Evolutionary conservation across 2,888 invertebrate genomes (phyloP), one percentile per base, ranked within the genome.

Genomic region (Eupithecia insigniata): DNA sequence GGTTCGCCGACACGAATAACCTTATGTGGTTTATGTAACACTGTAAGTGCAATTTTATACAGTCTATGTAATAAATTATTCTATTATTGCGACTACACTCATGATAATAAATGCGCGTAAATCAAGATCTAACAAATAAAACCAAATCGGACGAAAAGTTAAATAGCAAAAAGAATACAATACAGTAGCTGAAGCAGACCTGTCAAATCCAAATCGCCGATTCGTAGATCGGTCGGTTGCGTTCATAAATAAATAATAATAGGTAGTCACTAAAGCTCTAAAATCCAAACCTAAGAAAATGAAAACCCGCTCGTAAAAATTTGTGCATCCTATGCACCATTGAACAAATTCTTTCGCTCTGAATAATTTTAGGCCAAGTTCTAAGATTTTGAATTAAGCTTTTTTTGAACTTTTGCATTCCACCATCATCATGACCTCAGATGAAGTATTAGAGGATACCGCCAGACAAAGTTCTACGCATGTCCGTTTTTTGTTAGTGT

Each of bases 21-120:
- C 82, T 82, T 87, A 83, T 89, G 88, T 83, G 84, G 91, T 93
- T 93, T 93, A 93, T 93, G 88, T 93, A 94, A 93, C 92, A 92
- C 91, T 91, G 89, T 81, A 89, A 92, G 87, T 92, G 89, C 90
- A 90, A 89, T 89, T 84, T 80, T 76, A 81, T 85, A 85, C 83
- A 81, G 83, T 81, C 84, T 89, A 88, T 82, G 78, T 79, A 80
- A 84, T 81, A 79, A 86, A 82, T 85, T 81, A 89, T 84, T 78
- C 88, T 90, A 90, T 83, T 81, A 76, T 83, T 84, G 87, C 79
- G 77, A 80, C 88, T 88, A 89, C 83, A 87, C 85, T 85, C 84
- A 88, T 87, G 83, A 84, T 84, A 86, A 82, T 85, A 85, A 83
- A 78, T 83, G 84, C 82, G 81, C 82, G 80, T 84, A 88, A 88